Evolutionary conservation across 2,113 vertebrate genomes (phyloP), one percentile per base, ranked within the genome.

Genomic region (Phrynosoma blainvillii): DNA sequence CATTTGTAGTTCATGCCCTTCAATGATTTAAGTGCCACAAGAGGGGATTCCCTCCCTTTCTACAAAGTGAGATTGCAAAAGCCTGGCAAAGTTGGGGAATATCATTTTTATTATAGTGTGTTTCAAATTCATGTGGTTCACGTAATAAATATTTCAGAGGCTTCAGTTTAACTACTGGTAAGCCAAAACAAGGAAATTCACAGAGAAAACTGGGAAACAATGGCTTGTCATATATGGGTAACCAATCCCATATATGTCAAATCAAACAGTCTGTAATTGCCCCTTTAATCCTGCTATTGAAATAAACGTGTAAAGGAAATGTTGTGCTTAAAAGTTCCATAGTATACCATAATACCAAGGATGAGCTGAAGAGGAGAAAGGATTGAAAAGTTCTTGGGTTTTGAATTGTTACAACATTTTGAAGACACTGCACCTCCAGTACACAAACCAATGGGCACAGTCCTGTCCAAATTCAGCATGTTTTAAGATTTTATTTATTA

Each of bases 41-140:
- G 5, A 47, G 42, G 3, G 16, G 32, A 9, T 76, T 62, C 7
- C 1, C 54, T 36, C 83, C 11, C 23, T 6, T 83, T 82, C 12
- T 79, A 27, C 18, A 85, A 79, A 36, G 2, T 32, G 11, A 42
- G 54, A 65, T 65, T 66, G 79, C 54, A 75, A 36, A 87, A 66
- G 21, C 21, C 5, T 75, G 20, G 27, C 11, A 65, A 52, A 82
- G 2, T 66, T 75, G 36, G 11, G 9, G n/a, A 74, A 47, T 75
- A 75, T 32, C 47, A 25, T n/a, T 77, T 73, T 66, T 80, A 7
- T 40, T 87, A 30, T 65, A n/a, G 4, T 14, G 5, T 30, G 23
- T 30, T 71, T 40, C 65, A 87, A 87, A 87, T 87, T 87, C 23
- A 80, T 14, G 7, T 32, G 25, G n/a, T 87, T n/a, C 11, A 59